Base-by-base conservation (phyloP, 1,140 invertebrate genomes). In the Polypedilum pembai region DNA sequence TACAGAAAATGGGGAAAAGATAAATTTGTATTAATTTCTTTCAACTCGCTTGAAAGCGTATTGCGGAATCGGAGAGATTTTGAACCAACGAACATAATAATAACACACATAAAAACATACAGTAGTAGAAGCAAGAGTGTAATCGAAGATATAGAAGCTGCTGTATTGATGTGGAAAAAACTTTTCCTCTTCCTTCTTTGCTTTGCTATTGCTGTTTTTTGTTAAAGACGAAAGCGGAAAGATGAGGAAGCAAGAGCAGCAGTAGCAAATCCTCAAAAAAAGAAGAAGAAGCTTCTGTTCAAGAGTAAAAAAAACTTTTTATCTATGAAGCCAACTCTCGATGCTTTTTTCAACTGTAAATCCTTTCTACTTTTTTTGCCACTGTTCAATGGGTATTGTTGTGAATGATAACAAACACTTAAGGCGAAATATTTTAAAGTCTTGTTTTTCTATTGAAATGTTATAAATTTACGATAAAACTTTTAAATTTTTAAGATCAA, bases 11-110 rank as follows among this genome's bases (percentile, higher is more conserved):
- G 24, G 24, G 24, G 24, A 18, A 69, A 10, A 69, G 65, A 69
- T 69, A 69, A 21, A 69, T 69, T 69, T 69, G 65, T 69, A 69
- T 69, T 69, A 69, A 69, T 69, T 69, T 69, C 65, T 69, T 69
- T 56, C 45, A 56, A 56, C 45, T 33, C 24, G n/a, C 45, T 56
- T n/a, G 45, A 56, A 56, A 56, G 12, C 45, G 0, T 56, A 56
- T 56, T 56, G 45, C n/a, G n/a, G 45, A 56, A 56, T n/a, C n/a
- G 45, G n/a, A 56, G 45, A 12, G 45, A 56, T 56, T 56, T 56
- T 12, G n/a, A 56, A n/a, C 45, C 45, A 56, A 56, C 45, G 45
- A 56, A 56, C 45, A 56, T 56, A 56, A 56, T 56, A 56, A 56
- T n/a, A 56, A 56, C 45, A n/a, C 45, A 56, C 12, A 56, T 56